Base-by-base conservation (phyloP, 2,888 invertebrate genomes). In the Spicauda simplicius region DNA sequence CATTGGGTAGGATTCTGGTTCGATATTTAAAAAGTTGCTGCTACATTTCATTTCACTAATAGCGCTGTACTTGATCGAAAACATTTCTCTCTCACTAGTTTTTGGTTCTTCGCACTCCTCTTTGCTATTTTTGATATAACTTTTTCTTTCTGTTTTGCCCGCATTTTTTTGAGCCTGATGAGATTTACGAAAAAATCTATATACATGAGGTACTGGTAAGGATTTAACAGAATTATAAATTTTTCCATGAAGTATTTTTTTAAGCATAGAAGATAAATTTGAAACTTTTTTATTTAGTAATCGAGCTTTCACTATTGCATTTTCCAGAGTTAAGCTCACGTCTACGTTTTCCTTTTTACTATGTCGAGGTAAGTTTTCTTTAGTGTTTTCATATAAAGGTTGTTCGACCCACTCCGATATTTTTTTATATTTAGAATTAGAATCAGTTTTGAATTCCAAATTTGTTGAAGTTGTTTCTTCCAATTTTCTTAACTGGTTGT, bases 11-110 rank as follows among this genome's bases (percentile, higher is more conserved):
- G 41, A 41, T 5, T 14, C 41, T 41, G 10, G 1, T 14, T 14
- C 41, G 14, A 14, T 41, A 1, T 41, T 41, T 14, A 41, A 14
- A 14, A 41, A 41, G 1, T 41, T 12, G 14, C 41, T 41, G 41
- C 41, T 41, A 41, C 41, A 41, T 41, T 41, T 41, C 12, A 41
- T 41, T 14, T 41, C 41, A 5, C 41, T 41, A 0, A 11, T 5
- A 3, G 50, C 20, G n/a, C 19, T 14, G 48, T 57, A 50, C 20
- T 64, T 50, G 48, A 20, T n/a, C 48, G 48, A 55, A 50, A 45
- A 45, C 45, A 45, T 45, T 45, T 45, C 45, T 45, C n/a, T 45
- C 7, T 45, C n/a, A 11, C 45, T 45, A n/a, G 16, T 45, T n/a
- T 45, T 45, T 4, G n/a, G 45, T 0, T 45, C n/a, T 45, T n/a